phyloP scores from a whole-genome alignment of 2,797 vertebrate genomes.

The Glyptemys insculpta region DNA sequence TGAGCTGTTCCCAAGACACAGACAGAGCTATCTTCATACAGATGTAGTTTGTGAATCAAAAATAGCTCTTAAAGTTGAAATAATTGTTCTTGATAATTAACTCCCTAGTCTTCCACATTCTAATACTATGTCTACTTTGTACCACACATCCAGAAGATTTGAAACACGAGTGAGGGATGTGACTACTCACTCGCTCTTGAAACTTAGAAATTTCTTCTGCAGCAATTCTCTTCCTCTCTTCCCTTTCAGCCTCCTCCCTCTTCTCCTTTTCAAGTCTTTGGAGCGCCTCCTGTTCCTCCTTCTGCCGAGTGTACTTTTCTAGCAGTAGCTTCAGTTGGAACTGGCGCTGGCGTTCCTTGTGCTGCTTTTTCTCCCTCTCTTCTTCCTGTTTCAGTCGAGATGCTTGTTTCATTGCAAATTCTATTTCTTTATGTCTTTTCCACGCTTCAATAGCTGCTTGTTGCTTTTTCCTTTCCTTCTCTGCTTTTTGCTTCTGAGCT shows the following conservation, averaged over 20 bases:
- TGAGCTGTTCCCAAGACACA: background rate
- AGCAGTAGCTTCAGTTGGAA: constrained; percentile 84
- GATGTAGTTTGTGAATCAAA: background rate
- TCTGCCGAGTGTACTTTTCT: constrained; percentile 83
- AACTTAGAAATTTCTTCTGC: constrained; percentile 84
- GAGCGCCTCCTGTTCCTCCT: constrained; percentile 84
- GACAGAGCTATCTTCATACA: background rate
- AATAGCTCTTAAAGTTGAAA: background rate
- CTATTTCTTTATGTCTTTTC: constrained; percentile 84
- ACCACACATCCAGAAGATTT: background rate
- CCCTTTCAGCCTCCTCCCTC: constrained; percentile 82
- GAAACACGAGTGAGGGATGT: background rate
- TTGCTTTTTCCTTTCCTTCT: constrained; percentile 83
- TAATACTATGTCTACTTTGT: background rate
- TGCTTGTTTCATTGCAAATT: constrained; percentile 79
- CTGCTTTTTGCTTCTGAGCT: constrained; percentile 79
- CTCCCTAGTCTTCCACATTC: background rate
- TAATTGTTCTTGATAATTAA: background rate
- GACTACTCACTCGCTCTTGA: constrained; percentile 85
- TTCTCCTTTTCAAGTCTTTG: constrained; percentile 79
- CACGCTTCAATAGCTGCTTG: constrained; percentile 83
- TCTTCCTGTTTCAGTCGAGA: constrained; percentile 82
- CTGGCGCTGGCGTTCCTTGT: constrained; percentile 83
- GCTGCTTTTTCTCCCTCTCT: constrained; percentile 80
- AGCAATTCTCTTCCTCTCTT: constrained; percentile 82